These are phyloP conservation scores for Campylorhamphus procurvoides DNA, from an alignment of 2,113 vertebrate genomes.

Conservation along the genomic window DNA sequence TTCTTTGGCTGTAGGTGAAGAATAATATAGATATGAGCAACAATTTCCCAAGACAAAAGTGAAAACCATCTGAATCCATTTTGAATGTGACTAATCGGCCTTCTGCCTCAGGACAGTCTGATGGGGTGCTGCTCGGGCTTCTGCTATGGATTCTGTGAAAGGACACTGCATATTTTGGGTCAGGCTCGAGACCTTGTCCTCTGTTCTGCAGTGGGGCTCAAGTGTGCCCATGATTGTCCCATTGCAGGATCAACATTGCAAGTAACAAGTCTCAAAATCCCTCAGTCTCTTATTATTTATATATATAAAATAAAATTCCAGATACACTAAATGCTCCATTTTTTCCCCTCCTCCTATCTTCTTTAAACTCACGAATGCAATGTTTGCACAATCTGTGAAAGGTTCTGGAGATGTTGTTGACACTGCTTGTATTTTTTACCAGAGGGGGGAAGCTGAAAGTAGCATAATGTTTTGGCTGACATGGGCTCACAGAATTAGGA, in stretches of 20 bases:
- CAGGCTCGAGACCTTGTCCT: conserved; percentile 25
- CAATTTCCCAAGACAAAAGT: conserved; percentile 43
- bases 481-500: conserved; percentile 3
- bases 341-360: neutral
- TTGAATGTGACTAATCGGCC: conserved; percentile 64
- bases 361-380: neutral
- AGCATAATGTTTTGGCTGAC: conserved; percentile 12
- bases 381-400: neutral
- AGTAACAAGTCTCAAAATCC: conserved; percentile 59
- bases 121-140: neutral
- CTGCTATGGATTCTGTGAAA: conserved; percentile 25
- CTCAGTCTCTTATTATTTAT: conserved; percentile 71
- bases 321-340: neutral
- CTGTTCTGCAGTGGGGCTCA: neutral
- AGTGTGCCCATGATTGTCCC: neutral
- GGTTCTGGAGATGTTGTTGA: conserved; percentile 6
- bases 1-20: conserved; percentile 68
- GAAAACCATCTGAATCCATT: conserved; percentile 31
- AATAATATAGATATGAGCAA: conserved; percentile 41
- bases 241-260: neutral
- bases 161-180: conserved; percentile 16
- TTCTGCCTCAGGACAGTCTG: conserved; percentile 61
- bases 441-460: neutral
- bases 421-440: neutral
- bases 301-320: conserved; percentile 72